Conservation (phyloP, 2,797 vertebrate genomes). For the Lepidocolaptes lacrymiger region DNA sequence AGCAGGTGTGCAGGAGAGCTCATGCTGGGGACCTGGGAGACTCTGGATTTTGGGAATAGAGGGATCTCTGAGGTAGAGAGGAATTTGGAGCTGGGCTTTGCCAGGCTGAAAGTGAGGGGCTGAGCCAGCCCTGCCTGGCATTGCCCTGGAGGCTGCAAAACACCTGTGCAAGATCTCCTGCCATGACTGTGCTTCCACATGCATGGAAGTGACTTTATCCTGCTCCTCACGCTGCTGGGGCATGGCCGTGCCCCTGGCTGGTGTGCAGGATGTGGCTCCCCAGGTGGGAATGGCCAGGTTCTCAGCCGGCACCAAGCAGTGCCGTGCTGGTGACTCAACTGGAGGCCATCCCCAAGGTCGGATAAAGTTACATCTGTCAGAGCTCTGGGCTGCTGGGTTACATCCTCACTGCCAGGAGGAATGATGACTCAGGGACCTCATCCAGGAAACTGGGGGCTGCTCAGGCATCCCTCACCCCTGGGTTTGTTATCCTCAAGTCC, state of each 20-base stretch:
- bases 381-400: neutral
- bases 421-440: neutral
- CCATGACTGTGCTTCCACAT: neutral
- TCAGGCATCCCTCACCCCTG: fast-evolving
- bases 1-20: neutral
- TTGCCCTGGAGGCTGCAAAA: neutral
- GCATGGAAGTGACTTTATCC: neutral
- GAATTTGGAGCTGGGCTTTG: neutral
- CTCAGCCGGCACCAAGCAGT: neutral
- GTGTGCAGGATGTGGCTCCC: neutral
- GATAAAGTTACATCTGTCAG: neutral
- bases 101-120: neutral
- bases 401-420: neutral
- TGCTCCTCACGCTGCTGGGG: neutral
- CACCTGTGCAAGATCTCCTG: neutral
- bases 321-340: neutral
- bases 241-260: fast-evolving
- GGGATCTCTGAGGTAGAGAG: neutral
- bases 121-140: neutral
- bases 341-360: neutral
- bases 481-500: neutral
- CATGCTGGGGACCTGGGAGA: neutral
- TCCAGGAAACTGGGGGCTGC: neutral
- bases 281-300: neutral
- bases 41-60: neutral